Evolutionary conservation across 2,888 invertebrate species (phyloP).

Genomic region (Cerastis rubricosa): DNA sequence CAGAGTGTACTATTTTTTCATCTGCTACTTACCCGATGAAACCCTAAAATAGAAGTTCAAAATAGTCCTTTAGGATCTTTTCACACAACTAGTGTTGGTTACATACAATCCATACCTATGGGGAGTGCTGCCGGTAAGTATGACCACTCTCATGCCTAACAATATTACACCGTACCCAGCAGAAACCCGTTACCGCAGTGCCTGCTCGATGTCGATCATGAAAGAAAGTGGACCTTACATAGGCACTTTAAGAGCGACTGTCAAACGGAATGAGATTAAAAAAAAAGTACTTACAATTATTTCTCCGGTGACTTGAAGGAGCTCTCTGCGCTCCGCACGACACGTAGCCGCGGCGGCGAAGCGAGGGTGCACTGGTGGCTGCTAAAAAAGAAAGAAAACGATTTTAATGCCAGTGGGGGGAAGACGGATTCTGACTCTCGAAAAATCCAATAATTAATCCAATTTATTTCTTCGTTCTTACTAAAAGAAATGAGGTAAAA

Average conservation of each 20-base stretch:
- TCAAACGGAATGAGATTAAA: neutral
- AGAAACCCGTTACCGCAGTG: neutral
- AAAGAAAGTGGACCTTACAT: neutral
- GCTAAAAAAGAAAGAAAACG: neutral
- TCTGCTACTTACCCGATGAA: neutral
- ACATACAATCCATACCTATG: neutral
- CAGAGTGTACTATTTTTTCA: neutral
- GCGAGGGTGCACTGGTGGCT: neutral
- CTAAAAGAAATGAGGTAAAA: neutral
- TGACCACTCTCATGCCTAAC: neutral
- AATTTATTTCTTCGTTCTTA: no score
- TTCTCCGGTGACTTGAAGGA: neutral
- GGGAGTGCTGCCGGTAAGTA: neutral
- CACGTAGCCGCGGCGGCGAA: slow-evolving; percentile 20
- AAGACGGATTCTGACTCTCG: neutral
- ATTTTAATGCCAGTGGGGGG: no score
- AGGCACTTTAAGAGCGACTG: no score
- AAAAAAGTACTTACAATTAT: slow-evolving; percentile 15
- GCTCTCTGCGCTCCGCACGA: slow-evolving; percentile 7
- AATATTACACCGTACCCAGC: neutral
- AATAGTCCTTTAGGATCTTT: neutral
- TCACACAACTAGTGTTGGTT: neutral
- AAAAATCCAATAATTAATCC: neutral
- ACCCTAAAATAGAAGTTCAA: neutral
- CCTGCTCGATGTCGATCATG: neutral